Evolutionary conservation across 2,113 vertebrate species (phyloP), one percentile per base, ranked within the genome.

Genomic region (Myxocyprinus asiaticus): DNA sequence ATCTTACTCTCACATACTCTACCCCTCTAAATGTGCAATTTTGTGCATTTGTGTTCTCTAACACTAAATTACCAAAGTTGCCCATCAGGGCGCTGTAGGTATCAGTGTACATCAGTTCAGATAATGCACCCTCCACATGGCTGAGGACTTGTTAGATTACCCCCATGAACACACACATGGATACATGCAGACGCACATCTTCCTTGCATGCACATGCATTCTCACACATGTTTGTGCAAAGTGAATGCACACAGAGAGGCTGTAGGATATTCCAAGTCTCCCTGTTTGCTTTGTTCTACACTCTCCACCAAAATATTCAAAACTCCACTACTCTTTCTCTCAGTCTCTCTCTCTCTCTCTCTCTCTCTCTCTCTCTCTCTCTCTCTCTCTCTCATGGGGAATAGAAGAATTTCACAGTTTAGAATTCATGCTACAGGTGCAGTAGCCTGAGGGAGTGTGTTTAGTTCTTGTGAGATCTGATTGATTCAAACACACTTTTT

Each of bases 81-180:
- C 50, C 73, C 22, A 33, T 33, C 22, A 33, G 22, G 22, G 22
- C 22, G 42, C 70, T 65, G 15, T 66, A 78, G 78, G 64, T 65
- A 80, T 69, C 59, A 53, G 5, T 59, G 42, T 61, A 75, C 68
- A 79, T 82, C 71, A 61, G 69, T 66, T 67, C 62, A 44, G 81
- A 83, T 66, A 83, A 77, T 59, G 59, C 64, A 69, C 77, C 76
- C 63, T 69, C 22, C 22, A 33, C 22, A 33, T 33, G 22, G 22
- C 22, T 33, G 22, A 33, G 22, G 22, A 33, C 22, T 33, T 81
- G 67, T 81, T 75, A 72, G 72, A 79, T 85, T 84, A 86, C 81
- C 74, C 83, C 68, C 79, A 80, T 82, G 71, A 53, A 73, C 63
- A 77, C 66, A 72, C 22, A 84, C 63, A 76, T 80, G 42, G n/a